Base-by-base conservation (phyloP, 1,140 invertebrate species). In the Drosophila pectinifera region DNA sequence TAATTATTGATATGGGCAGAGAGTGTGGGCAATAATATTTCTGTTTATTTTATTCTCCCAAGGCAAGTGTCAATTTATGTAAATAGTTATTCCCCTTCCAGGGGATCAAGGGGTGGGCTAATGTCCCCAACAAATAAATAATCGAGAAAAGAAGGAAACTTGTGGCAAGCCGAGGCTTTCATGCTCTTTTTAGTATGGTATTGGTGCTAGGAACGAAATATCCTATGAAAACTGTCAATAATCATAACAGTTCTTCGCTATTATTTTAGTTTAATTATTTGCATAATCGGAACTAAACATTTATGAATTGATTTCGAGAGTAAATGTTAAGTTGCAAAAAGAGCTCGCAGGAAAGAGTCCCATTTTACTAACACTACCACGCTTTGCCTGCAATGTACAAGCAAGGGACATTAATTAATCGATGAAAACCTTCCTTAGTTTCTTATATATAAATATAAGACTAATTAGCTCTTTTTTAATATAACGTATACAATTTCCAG, bases 21-120 rank as follows among this genome's bases (percentile, higher is more conserved):
- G 16, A 31, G 55, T 48, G 38, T 36, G 16, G 73, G 45, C 49
- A 28, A 43, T 53, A 51, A 59, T 39, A 46, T 22, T 73, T 36
- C 14, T 24, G 26, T 73, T 73, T 45, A 13, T 48, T 62, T 53
- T 45, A 13, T 48, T 62, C 46, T 28, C 36, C 39, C 61, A 58
- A 36, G 61, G 65, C 36, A 64, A 75, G 84, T 89, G 83, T 88
- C 83, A 73, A 83, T 77, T 86, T 79, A 79, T 69, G 72, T 73
- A 83, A 83, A 83, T 79, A 48, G 61, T 63, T 53, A 51, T 55
- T 61, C 8, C 51, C 48, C 28, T 55, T 45, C 14, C 39, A 0
- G 5, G 0, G 18, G 6, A 16, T 10, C 4, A 6, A 14, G 41
- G 36, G 59, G 45, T 45, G 54, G 51, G 63, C 61, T 68, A 83